A percentile compares a stretch with the other conserved stretches of the same genome.
Evolutionary conservation across 2,113 vertebrate genomes (phyloP).

Genomic region (Ciconia boyciana): DNA sequence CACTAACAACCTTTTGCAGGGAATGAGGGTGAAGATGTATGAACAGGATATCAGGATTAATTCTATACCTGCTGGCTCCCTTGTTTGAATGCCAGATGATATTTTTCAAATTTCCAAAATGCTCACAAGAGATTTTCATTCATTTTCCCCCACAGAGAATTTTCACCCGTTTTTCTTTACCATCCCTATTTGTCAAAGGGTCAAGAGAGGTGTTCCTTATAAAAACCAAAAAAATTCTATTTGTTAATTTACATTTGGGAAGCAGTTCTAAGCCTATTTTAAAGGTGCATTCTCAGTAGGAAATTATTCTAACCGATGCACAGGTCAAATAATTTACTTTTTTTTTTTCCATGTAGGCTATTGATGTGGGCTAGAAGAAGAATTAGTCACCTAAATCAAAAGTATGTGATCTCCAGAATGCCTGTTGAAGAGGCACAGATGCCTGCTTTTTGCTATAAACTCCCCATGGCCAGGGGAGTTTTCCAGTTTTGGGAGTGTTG

Average conservation of each 20-base stretch:
- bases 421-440: not conserved
- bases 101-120: not conserved
- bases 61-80: not conserved
- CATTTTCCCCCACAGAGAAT: rapidly evolving
- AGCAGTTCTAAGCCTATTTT: not conserved
- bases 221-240: not conserved
- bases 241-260: not conserved
- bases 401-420: not conserved
- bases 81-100: not conserved
- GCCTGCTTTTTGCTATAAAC: not conserved
- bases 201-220: not conserved
- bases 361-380: not conserved
- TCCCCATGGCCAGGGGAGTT: not conserved
- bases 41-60: not conserved
- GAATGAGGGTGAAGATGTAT: not conserved
- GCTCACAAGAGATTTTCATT: not conserved
- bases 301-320: not conserved
- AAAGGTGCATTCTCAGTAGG: not conserved
- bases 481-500: not conserved
- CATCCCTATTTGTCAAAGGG: not conserved
- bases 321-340: not conserved
- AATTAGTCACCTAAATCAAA: not conserved
- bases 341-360: not conserved
- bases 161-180: not conserved
- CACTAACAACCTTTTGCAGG: not conserved